phyloP scores from a whole-genome alignment of 2,888 invertebrate genomes.

The Lasius fuliginosus region DNA sequence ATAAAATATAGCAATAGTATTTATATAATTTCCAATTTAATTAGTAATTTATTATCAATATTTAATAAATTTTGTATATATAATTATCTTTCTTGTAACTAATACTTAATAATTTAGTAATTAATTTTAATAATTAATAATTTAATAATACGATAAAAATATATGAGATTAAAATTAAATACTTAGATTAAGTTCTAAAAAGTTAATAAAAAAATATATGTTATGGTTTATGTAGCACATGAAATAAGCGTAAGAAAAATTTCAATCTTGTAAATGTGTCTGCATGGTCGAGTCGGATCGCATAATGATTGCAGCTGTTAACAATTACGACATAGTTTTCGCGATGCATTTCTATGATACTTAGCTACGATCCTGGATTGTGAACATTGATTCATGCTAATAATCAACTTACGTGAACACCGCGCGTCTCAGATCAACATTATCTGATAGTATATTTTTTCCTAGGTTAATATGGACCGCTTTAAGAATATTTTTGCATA shows the following conservation, averaged over 20 bases:
- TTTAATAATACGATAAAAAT: neutral
- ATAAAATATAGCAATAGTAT: neutral
- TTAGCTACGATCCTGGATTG: neutral
- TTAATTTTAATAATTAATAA: neutral
- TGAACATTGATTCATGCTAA: constrained; percentile 19
- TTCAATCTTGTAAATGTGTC: constrained; percentile 3
- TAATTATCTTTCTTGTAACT: neutral
- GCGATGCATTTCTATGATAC: neutral
- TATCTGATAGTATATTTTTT: neutral
- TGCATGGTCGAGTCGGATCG: neutral
- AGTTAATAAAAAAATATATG: neutral
- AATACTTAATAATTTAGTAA: neutral
- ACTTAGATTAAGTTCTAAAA: neutral
- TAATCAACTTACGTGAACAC: neutral
- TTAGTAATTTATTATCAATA: neutral
- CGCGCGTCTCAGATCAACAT: neutral
- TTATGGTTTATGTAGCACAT: neutral
- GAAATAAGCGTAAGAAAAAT: neutral
- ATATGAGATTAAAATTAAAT: neutral
- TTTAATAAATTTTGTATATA: neutral
- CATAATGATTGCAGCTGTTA: neutral
- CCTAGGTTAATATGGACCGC: neutral
- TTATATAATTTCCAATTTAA: neutral
- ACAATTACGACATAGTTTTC: neutral
- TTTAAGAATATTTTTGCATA: constrained; percentile 1